Percentiles rank a stretch among this genome's conserved stretches.
Evolutionary conservation across 2,113 vertebrate species (phyloP).

Genomic region (Trichomycterus rosablanca): DNA sequence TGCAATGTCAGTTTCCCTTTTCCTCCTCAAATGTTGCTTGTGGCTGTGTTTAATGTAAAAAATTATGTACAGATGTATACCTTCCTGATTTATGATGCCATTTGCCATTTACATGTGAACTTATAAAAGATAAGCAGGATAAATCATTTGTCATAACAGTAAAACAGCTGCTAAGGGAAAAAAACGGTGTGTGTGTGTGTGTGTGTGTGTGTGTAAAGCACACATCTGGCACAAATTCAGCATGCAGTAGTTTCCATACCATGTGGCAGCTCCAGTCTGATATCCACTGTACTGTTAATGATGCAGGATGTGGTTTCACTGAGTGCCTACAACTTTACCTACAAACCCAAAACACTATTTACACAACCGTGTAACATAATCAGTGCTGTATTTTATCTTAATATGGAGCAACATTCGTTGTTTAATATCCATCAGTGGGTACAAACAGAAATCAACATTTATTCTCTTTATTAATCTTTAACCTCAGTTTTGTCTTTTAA

Average conservation of each 20-base stretch:
- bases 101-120: no score
- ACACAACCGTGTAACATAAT: not conserved
- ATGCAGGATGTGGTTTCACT: constrained; percentile 10
- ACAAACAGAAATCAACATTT: no score
- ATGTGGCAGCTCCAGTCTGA: constrained; percentile 39
- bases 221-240: constrained; percentile 28
- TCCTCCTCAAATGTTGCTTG: no score
- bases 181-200: constrained; percentile 10
- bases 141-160: not conserved
- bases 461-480: no score
- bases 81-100: not conserved
- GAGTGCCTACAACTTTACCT: not conserved
- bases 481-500: no score
- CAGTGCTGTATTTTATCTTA: not conserved
- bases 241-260: constrained; percentile 7
- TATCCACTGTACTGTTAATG: constrained; percentile 11
- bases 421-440: not conserved
- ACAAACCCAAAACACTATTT: not conserved
- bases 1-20: no score
- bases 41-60: no score
- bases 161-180: constrained; percentile 3
- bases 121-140: not conserved
- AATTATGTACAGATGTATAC: not conserved
- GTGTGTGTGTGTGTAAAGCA: constrained; percentile 5
- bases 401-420: not conserved